Evolutionary conservation across 2,113 vertebrate species (phyloP).

Genomic region (Neomonachus schauinslandi): DNA sequence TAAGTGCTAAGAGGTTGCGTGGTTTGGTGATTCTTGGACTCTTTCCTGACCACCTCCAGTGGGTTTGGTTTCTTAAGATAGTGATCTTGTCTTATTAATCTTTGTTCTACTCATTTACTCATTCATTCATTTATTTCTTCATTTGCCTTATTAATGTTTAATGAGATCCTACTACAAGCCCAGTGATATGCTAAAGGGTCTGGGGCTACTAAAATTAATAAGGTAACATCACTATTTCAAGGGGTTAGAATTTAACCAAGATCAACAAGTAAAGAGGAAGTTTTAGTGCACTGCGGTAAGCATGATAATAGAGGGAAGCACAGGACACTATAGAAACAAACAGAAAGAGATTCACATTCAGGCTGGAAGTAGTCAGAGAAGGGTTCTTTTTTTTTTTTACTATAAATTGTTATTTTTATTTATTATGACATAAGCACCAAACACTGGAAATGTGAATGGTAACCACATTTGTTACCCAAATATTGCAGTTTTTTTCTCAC

Average conservation of each 20-base stretch:
- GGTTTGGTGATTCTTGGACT: too few species aligned
- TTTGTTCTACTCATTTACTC: background rate
- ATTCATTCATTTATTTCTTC: background rate
- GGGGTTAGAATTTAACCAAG: background rate
- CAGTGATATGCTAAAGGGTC: background rate
- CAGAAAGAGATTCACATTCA: background rate
- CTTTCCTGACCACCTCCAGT: background rate
- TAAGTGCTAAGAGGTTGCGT: too few species aligned
- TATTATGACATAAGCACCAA: too few species aligned
- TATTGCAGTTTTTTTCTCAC: background rate
- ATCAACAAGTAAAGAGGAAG: background rate
- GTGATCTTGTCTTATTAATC: background rate
- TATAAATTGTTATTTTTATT: too few species aligned
- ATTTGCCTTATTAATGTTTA: background rate
- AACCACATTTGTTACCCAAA: too few species aligned
- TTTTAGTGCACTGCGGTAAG: background rate
- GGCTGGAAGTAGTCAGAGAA: background rate
- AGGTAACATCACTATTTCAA: background rate
- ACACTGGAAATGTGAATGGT: too few species aligned
- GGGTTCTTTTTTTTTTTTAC: background rate
- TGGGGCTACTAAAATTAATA: background rate
- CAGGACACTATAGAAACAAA: background rate
- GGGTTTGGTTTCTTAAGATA: background rate
- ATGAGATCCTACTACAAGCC: background rate
- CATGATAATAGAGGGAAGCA: background rate